A percentile compares a stretch with the other conserved stretches of the same genome.
phyloP scores from a whole-genome alignment of 2,113 vertebrate genomes.

The Heliornis fulica region DNA sequence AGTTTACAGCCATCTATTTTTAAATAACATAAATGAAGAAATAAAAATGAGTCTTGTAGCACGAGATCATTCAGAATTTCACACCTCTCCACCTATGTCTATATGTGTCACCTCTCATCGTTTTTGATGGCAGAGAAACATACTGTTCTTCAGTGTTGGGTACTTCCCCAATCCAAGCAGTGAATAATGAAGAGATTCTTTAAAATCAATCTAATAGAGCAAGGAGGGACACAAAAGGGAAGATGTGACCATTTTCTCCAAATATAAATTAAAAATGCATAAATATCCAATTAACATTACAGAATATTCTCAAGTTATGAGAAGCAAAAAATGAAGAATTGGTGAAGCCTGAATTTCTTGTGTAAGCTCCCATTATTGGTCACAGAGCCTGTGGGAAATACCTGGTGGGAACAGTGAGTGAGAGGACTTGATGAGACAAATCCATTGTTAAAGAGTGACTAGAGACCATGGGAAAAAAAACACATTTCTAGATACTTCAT shows the following conservation, averaged over 20 bases:
- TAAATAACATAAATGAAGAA: background rate
- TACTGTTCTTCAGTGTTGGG: background rate
- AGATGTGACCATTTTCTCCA: background rate
- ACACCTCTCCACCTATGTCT: too few relatives aligned
- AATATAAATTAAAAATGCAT: background rate
- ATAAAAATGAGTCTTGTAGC: background rate
- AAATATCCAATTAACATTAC: background rate
- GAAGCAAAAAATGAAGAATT: background rate
- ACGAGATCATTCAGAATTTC: too few relatives aligned
- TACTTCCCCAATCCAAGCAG: background rate
- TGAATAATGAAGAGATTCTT: background rate
- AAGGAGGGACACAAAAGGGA: background rate
- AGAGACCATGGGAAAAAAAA: background rate
- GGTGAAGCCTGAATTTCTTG: background rate
- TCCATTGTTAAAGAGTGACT: background rate
- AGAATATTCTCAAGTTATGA: background rate
- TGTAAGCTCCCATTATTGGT: background rate
- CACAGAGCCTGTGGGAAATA: background rate
- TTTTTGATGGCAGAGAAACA: background rate
- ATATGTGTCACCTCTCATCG: background rate
- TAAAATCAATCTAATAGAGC: background rate
- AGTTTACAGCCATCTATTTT: background rate
- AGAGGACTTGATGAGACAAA: background rate
- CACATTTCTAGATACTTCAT: background rate
- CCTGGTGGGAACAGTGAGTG: background rate